These are phyloP conservation scores for Triplophysa bombifrons DNA, from an alignment of 2,797 vertebrate species.

Conservation along the genomic window DNA sequence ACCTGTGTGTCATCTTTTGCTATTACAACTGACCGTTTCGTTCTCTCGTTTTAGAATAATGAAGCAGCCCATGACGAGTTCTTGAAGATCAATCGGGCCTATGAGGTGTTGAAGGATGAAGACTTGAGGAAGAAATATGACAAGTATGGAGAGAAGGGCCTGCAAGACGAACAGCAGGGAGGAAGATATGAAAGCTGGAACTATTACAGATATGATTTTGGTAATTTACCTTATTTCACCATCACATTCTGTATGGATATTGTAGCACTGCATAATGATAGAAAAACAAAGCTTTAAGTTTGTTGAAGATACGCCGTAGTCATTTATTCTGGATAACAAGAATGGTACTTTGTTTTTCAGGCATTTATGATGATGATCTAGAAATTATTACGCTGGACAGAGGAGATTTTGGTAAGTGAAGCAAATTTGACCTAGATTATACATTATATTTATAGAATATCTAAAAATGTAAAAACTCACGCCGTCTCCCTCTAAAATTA, in stretches of 20 bases:
- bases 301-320: neutral
- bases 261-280: neutral
- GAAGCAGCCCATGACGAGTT: constrained; percentile 91
- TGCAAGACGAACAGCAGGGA: constrained; percentile 86
- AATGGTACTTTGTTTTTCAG: constrained; percentile 67
- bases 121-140: constrained; percentile 97
- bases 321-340: neutral
- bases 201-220: constrained; percentile 96
- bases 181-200: constrained; percentile 96
- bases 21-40: neutral
- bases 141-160: constrained; percentile 95
- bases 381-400: constrained; percentile 97
- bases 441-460: neutral
- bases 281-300: neutral
- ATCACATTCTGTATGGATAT: neutral
- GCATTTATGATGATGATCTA: constrained; percentile 96
- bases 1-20: neutral
- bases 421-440: neutral
- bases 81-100: constrained; percentile 92
- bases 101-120: constrained; percentile 97
- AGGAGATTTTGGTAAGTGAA: constrained; percentile 91
- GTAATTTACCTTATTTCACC: constrained; percentile 63
- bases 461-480: neutral
- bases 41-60: constrained; percentile 80
- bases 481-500: no score